Conservation (phyloP, 2,888 invertebrate species). For the Selenia dentaria region DNA sequence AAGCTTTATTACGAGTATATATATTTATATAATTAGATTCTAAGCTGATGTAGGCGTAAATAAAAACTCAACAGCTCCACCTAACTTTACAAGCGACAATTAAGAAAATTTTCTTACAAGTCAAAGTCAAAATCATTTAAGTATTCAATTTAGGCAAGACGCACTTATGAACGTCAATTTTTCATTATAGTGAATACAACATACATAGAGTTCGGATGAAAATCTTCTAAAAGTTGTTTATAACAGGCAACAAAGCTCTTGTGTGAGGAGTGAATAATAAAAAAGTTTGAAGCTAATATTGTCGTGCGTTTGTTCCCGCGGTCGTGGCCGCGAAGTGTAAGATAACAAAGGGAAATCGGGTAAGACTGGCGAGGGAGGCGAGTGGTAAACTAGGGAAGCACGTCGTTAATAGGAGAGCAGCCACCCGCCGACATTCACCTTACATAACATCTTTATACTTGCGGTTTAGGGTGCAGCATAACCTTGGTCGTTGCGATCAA, state of each 20-base stretch:
- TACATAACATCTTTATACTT: conserved; percentile 35
- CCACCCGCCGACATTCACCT: conserved; percentile 48
- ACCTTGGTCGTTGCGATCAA: conserved; percentile 23
- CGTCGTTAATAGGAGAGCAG: conserved; percentile 48
- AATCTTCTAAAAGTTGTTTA: conserved; percentile 34
- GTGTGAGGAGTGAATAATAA: conserved; percentile 41
- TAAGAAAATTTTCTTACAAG: too few relatives aligned
- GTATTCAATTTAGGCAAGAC: too few relatives aligned
- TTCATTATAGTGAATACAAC: too few relatives aligned
- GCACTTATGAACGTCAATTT: too few relatives aligned
- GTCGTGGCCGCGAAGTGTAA: conserved; percentile 40
- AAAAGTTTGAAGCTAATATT: conserved; percentile 47
- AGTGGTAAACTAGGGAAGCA: conserved; percentile 49
- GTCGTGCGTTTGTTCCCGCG: conserved; percentile 42
- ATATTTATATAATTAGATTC: too few relatives aligned
- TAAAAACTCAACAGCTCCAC: too few relatives aligned
- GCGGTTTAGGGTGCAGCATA: conserved; percentile 14
- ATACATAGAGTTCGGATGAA: conserved; percentile 26
- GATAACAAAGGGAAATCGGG: conserved; percentile 52
- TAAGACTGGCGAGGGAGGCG: conserved; percentile 42
- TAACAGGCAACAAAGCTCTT: conserved; percentile 29
- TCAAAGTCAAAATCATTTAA: too few relatives aligned
- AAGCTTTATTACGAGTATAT: too few relatives aligned
- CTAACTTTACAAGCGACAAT: too few relatives aligned
- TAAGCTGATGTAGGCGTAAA: too few relatives aligned